Evolutionary conservation across 2,888 invertebrate species (phyloP).

Genomic region (Amorpha juglandis): DNA sequence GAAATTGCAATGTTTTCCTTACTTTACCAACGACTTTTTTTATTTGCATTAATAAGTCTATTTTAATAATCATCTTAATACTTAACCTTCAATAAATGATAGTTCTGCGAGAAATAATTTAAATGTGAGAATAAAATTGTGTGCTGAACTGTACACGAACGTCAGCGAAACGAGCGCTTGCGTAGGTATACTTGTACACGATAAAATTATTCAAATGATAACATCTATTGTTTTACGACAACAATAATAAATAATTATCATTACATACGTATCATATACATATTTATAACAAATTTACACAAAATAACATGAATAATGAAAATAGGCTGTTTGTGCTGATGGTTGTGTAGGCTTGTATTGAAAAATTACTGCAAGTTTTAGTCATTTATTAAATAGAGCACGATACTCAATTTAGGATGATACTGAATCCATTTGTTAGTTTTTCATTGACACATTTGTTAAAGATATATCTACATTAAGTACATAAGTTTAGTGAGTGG

Average conservation of each 20-base stretch:
- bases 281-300: slow-evolving; percentile 23
- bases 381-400: not conserved
- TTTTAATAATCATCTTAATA: no score
- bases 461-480: no score
- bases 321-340: not conserved
- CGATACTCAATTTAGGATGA: no score
- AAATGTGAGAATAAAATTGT: slow-evolving; percentile 30
- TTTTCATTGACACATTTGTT: no score
- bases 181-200: slow-evolving; percentile 73
- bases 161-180: slow-evolving; percentile 37
- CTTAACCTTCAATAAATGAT: no score
- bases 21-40: no score
- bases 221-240: slow-evolving; percentile 80
- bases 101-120: slow-evolving; percentile 1
- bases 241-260: slow-evolving; percentile 77
- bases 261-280: slow-evolving; percentile 39
- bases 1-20: no score
- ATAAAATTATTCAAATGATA: slow-evolving; percentile 83
- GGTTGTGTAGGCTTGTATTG: not conserved
- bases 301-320: slow-evolving; percentile 15
- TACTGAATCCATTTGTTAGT: no score
- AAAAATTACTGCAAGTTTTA: not conserved
- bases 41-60: no score
- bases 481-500: no score
- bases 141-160: slow-evolving; percentile 32